These are phyloP conservation scores for Boleophthalmus pectinirostris DNA, from an alignment of 2,113 vertebrate species.

Conservation along the genomic window DNA sequence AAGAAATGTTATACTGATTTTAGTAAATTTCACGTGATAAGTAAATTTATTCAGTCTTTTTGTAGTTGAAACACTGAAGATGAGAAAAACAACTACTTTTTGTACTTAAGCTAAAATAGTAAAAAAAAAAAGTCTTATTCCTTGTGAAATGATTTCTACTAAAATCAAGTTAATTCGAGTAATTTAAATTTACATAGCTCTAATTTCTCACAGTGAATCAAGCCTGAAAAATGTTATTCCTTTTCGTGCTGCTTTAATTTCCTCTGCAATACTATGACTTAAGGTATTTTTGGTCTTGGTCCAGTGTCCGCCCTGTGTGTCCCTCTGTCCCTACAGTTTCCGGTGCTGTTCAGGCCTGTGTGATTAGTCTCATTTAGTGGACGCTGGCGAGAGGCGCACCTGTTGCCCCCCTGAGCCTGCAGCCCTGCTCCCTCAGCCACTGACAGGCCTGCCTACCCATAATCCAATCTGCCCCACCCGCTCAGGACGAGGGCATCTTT, in stretches of 20 bases:
- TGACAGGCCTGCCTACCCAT: constrained; percentile 68
- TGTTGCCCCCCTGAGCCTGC: constrained; percentile 74
- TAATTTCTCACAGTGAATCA: no score
- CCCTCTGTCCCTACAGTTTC: constrained; percentile 56
- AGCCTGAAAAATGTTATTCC: background rate
- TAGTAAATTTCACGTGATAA: no score
- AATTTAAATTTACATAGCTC: no score
- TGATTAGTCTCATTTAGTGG: constrained; percentile 76
- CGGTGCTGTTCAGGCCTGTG: constrained; percentile 65
- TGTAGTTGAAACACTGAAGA: no score
- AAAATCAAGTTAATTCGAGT: no score
- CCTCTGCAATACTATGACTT: background rate
- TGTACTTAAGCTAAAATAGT: no score
- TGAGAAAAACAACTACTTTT: no score
- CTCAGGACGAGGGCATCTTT: constrained; percentile 61
- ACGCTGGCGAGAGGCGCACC: constrained; percentile 63
- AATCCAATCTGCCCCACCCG: constrained; percentile 70
- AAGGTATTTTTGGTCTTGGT: background rate
- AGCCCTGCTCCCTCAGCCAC: constrained; percentile 61
- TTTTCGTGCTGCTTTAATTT: background rate
- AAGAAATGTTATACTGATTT: no score
- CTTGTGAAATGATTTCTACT: no score
- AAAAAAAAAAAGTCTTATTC: no score
- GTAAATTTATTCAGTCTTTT: no score
- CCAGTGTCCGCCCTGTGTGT: background rate